Evolutionary conservation across 2,888 invertebrate species (phyloP).

Genomic region (Pedicia rivosa): DNA sequence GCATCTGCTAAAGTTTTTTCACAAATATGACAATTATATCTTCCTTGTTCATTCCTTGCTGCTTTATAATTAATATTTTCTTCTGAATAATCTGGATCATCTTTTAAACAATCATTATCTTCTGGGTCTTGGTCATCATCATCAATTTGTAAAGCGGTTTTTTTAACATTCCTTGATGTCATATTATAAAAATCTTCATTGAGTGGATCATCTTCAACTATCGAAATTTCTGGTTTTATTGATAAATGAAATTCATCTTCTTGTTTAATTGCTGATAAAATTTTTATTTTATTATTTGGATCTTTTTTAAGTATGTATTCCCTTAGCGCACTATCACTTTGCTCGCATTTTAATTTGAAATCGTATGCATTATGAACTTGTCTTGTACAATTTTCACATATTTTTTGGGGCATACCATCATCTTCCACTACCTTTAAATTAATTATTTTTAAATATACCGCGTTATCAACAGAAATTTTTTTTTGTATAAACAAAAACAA

Average conservation of each 20-base stretch:
- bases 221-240: slow-evolving; percentile 10
- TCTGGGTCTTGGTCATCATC: slow-evolving; percentile 3
- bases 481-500: neutral
- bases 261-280: neutral
- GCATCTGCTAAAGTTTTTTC: slow-evolving; percentile 10
- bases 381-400: slow-evolving; percentile 10
- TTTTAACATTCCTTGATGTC: no score
- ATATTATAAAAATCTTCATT: slow-evolving; percentile 3
- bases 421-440: slow-evolving; percentile 7
- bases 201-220: slow-evolving; percentile 8
- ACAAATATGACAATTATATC: slow-evolving; percentile 10
- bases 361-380: slow-evolving; percentile 9
- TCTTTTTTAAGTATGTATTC: slow-evolving; percentile 5
- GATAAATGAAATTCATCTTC: slow-evolving; percentile 1
- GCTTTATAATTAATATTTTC: slow-evolving; percentile 3
- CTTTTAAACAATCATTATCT: slow-evolving; percentile 1
- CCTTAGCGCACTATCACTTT: slow-evolving; percentile 10
- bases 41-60: slow-evolving; percentile 4
- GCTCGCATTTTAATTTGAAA: slow-evolving; percentile 10
- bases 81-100: slow-evolving; percentile 6
- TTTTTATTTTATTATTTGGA: slow-evolving; percentile 1
- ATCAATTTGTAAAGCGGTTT: no score
- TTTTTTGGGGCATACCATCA: slow-evolving; percentile 11
- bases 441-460: neutral
- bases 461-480: neutral